Conservation (phyloP, 2,113 vertebrate genomes). For the Hippocampus mohnikei region DNA sequence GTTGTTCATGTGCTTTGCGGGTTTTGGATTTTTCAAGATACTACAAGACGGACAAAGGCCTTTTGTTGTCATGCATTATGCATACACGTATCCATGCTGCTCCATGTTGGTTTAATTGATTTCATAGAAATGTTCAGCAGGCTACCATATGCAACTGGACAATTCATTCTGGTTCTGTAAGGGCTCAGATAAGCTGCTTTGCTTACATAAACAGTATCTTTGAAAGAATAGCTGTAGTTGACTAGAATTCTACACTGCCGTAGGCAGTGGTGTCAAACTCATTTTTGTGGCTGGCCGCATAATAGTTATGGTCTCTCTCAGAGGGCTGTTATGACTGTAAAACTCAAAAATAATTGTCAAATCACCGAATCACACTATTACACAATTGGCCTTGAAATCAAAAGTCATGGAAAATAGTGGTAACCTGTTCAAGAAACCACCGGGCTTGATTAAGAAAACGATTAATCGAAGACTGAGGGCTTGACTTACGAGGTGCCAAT, state of each 20-base stretch:
- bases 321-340: not conserved
- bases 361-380: not conserved
- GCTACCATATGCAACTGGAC: not conserved
- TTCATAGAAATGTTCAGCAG: not conserved
- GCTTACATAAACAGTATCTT: not conserved
- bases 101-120: constrained; percentile 1
- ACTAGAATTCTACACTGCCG: not conserved
- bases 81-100: not conserved
- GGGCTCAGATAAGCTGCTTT: not conserved
- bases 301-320: not conserved
- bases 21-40: not conserved
- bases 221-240: not conserved
- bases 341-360: not conserved
- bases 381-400: not conserved
- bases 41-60: not conserved
- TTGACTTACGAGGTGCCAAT: too few relatives aligned
- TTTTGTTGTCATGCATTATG: constrained; percentile 1
- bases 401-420: not conserved
- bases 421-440: not conserved
- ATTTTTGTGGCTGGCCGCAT: not conserved
- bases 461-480: too few relatives aligned
- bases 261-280: not conserved
- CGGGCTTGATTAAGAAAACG: too few relatives aligned
- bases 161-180: not conserved
- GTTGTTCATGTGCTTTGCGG: not conserved